Evolutionary conservation across 2,888 invertebrate genomes (phyloP).

Genomic region (Tigriopus californicus): DNA sequence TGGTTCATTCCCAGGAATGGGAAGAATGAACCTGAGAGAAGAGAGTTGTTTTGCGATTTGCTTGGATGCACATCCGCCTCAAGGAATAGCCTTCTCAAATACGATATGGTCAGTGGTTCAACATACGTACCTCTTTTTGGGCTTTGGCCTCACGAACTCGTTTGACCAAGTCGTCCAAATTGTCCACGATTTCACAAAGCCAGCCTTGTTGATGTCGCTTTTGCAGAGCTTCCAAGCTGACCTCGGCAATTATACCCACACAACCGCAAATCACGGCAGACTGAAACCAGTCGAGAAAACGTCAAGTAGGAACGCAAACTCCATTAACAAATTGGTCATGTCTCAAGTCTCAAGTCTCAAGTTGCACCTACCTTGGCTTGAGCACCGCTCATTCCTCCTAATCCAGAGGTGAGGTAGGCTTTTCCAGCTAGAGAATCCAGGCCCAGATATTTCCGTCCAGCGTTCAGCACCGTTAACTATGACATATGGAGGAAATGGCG

Average conservation of each 20-base stretch:
- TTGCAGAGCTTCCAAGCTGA: constrained; percentile 19
- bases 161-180: constrained; percentile 30
- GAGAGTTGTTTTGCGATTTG: no score
- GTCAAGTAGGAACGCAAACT: no score
- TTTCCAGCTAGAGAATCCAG: constrained; percentile 26
- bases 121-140: constrained; percentile 20
- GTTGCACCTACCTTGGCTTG: constrained; percentile 32
- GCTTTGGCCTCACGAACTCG: constrained; percentile 25
- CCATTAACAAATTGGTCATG: no score
- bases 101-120: not conserved
- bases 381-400: constrained; percentile 43
- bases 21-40: no score
- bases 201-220: constrained; percentile 35
- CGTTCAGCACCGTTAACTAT: constrained; percentile 40
- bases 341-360: no score
- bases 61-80: no score
- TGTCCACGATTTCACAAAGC: constrained; percentile 32
- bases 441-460: constrained; percentile 27
- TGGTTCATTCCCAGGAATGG: no score
- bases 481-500: constrained; percentile 17
- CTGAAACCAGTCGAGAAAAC: not conserved
- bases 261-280: constrained; percentile 40
- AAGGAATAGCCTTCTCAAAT: no score
- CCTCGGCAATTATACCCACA: constrained; percentile 40
- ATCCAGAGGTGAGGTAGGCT: constrained; percentile 38